phyloP scores from a whole-genome alignment of 2,797 vertebrate genomes.

The Pterois miles region DNA sequence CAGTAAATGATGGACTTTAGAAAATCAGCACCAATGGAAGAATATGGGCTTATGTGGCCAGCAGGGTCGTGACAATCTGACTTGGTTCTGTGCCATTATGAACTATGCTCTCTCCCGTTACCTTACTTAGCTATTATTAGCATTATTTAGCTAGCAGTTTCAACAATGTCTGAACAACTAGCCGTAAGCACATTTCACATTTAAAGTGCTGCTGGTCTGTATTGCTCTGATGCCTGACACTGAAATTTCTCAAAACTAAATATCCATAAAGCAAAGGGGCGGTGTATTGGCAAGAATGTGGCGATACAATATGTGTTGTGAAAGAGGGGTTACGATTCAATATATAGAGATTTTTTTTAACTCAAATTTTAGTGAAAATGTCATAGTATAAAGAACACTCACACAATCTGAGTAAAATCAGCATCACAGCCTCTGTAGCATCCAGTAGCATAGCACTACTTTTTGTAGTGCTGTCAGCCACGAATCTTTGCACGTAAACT shows the following conservation, averaged over 20 bases:
- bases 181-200: not conserved
- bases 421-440: not conserved
- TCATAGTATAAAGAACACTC: accelerated
- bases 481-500: not conserved
- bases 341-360: not conserved
- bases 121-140: not conserved
- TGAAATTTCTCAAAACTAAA: not conserved
- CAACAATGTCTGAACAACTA: not conserved
- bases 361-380: not conserved
- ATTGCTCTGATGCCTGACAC: not conserved
- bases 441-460: not conserved
- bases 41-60: not conserved
- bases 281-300: not conserved
- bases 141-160: not conserved
- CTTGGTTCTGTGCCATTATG: not conserved
- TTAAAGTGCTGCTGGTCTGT: not conserved
- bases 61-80: not conserved
- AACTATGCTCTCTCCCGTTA: not conserved
- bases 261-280: not conserved
- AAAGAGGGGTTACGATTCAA: not conserved
- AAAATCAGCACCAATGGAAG: not conserved
- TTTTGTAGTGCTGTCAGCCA: not conserved
- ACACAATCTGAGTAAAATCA: not conserved
- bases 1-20: not conserved
- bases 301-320: not conserved